Base-by-base conservation (phyloP, 2,888 invertebrate species). In the Synergus laeviventris region DNA sequence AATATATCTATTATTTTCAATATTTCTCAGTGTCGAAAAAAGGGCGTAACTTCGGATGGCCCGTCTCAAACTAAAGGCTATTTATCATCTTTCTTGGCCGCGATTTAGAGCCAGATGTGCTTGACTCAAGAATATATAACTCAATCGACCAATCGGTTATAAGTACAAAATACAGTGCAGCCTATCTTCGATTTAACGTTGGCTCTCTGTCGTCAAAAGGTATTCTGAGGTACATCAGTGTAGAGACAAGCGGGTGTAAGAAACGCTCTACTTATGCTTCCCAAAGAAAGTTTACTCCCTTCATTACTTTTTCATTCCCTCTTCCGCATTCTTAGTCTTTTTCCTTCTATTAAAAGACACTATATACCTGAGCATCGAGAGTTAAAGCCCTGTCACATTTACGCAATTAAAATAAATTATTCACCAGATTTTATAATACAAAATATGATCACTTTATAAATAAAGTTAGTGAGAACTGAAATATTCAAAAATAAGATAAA, bases 191-290 rank as follows among this genome's bases (percentile, higher is more conserved):
- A 59, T 59, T 59, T 12, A 24, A 21, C 18, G 21, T 24, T 59
- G 16, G 42, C 42, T 42, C 42, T 42, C 12, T 42, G 7, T 42
- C 42, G 42, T 42, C 11, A 14, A 42, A 62, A 62, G 21, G 39
- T 62, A 64, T 64, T 39, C 42, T 64, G 42, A 18, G 45, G 16
- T 45, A 9, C 7, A n/a, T 31, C 31, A 7, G 21, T 42, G 39
- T 64, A 64, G 16, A 62, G 39, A 62, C 38, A 31, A 49, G n/a
- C 45, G 31, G 70, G 49, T 49, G 36, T 49, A 70, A 49, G 49
- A 70, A 49, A 70, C 31, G 70, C 70, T 70, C 49, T 24, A 70
- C 70, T 70, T 70, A 45, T 66, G 31, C 66, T 49, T 70, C 36
- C 11, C 5, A 31, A 49, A 49, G 49, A 70, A 18, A 70, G 49